Conservation (phyloP, 2,797 vertebrate species). For the Antennarius maculatus region DNA sequence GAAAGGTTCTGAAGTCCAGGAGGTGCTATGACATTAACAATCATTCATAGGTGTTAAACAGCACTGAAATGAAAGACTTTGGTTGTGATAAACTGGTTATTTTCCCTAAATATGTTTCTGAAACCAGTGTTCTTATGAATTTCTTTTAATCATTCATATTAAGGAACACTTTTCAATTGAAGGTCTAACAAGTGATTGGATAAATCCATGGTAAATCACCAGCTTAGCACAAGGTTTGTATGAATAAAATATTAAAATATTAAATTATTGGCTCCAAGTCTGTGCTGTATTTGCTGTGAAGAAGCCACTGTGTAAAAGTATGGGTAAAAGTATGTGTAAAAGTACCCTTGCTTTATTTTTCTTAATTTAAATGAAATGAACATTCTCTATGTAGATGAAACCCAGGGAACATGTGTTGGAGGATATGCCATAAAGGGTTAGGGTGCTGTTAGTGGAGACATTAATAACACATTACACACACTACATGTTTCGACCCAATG, state of each 20-base stretch:
- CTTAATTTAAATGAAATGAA: neutral
- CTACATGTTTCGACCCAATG: slow-evolving; percentile 50
- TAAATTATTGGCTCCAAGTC: neutral
- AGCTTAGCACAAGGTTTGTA: no score
- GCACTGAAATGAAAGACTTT: neutral
- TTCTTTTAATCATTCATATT: slow-evolving; percentile 1
- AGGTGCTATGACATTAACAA: neutral
- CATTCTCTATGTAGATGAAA: slow-evolving; percentile 10
- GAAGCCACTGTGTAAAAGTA: no score
- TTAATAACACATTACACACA: slow-evolving; percentile 40
- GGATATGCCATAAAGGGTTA: slow-evolving; percentile 19
- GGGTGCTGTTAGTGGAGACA: slow-evolving; percentile 13
- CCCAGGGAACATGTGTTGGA: neutral
- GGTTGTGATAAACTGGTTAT: slow-evolving; percentile 1
- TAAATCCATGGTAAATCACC: slow-evolving; percentile 1
- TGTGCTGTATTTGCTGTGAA: slow-evolving; percentile 34
- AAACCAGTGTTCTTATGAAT: neutral
- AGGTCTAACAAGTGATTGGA: slow-evolving; percentile 59
- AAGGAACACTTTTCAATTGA: slow-evolving; percentile 9
- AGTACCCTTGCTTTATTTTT: neutral
- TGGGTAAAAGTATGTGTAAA: no score
- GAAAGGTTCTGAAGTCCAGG: no score
- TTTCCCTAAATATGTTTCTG: no score
- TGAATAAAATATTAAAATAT: no score
- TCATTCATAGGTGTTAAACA: slow-evolving; percentile 9